These are phyloP conservation scores for Dendrocopos noguchii DNA, from an alignment of 2,113 vertebrate species.

Conservation along the genomic window DNA sequence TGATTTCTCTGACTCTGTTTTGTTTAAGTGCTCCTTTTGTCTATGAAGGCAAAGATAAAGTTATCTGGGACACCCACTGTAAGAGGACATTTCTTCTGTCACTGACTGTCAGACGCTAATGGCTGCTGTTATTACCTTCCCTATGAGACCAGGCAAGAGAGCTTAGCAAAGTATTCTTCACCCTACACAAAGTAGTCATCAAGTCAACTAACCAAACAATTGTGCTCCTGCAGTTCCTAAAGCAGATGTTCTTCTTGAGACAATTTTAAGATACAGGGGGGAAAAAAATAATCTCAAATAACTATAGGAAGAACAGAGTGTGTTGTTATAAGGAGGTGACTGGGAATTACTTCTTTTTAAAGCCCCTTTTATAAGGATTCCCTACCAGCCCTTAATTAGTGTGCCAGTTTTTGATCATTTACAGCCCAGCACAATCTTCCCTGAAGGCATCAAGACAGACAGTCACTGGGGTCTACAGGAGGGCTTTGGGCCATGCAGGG, in stretches of 20 bases:
- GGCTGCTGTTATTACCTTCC: conserved; percentile 56
- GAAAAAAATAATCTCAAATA: background rate
- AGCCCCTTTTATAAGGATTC: conserved; percentile 19
- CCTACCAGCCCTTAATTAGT: conserved; percentile 25
- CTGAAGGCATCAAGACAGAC: background rate
- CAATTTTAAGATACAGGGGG: background rate
- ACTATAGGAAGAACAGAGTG: background rate
- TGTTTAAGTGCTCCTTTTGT: conserved; percentile 26
- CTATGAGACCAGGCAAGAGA: conserved; percentile 27
- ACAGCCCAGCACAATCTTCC: background rate
- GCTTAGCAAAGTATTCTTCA: conserved; percentile 34
- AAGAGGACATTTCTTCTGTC: conserved; percentile 28
- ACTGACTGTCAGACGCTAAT: conserved; percentile 47
- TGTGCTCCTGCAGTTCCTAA: background rate
- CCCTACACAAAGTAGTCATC: background rate
- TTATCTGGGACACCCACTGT: conserved; percentile 29
- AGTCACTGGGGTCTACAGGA: background rate
- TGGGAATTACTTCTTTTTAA: conserved; percentile 27
- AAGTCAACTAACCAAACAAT: conserved; percentile 22
- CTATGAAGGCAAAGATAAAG: conserved; percentile 41
- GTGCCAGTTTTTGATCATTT: background rate
- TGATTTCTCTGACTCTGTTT: conserved; percentile 15
- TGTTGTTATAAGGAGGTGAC: background rate
- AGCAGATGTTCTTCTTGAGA: background rate
- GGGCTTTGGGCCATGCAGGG: background rate